Evolutionary conservation across 1,140 invertebrate genomes (phyloP).

Genomic region (Pararge aegeria): DNA sequence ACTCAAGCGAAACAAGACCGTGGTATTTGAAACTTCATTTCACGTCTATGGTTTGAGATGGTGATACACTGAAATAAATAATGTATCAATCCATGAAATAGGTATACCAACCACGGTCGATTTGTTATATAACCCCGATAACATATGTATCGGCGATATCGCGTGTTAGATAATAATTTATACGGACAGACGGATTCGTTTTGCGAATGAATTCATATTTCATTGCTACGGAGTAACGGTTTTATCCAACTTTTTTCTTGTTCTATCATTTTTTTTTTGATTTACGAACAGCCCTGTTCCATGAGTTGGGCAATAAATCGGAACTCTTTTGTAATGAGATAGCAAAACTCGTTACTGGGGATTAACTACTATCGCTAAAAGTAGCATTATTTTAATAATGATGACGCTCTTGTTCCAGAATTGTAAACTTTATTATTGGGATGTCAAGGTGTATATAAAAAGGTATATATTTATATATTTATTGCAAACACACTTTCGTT

Average conservation of each 20-base stretch:
- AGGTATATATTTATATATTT: no score
- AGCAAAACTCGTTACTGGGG: neutral
- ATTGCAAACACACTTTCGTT: no score
- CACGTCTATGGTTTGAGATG: no score
- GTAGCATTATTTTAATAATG: no score
- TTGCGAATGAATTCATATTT: constrained; percentile 10
- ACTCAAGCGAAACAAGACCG: no score
- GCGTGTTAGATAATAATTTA: constrained; percentile 5
- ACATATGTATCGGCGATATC: constrained; percentile 3
- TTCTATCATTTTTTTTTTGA: neutral
- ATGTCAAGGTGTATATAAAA: no score
- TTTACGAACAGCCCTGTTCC: neutral
- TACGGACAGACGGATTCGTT: constrained; percentile 2
- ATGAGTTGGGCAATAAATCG: neutral
- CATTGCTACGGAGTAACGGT: neutral
- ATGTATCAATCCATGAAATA: no score
- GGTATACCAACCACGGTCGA: neutral
- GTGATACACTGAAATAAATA: no score
- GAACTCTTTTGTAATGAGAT: neutral
- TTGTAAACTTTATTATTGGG: no score
- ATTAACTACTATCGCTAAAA: no score
- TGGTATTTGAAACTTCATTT: no score
- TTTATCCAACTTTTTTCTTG: constrained; percentile 5
- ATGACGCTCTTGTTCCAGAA: no score
- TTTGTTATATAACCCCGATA: neutral